Conservation (phyloP, 2,888 invertebrate species). For the Dinocampus coccinellae region DNA sequence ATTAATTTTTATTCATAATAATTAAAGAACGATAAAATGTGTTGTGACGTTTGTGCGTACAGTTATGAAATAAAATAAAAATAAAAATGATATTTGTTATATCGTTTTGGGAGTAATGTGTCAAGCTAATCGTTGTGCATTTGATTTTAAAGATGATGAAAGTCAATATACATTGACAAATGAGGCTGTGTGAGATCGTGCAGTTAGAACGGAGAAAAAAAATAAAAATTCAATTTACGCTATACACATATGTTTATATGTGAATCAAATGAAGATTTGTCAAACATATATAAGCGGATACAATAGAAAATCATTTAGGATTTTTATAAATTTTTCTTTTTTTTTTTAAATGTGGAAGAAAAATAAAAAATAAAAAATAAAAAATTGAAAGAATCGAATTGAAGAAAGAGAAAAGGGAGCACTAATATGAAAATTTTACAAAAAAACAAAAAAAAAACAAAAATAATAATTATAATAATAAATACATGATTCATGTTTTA, state of each 20-base stretch:
- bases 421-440: slow-evolving; percentile 36
- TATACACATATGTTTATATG: background rate
- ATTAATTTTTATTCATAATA: no score
- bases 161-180: background rate
- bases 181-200: background rate
- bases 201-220: background rate
- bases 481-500: slow-evolving; percentile 46
- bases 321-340: slow-evolving; percentile 29
- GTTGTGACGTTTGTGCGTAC: no score
- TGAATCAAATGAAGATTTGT: no score
- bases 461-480: slow-evolving; percentile 33
- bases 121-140: no score
- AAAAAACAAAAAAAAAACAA: slow-evolving; percentile 32
- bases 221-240: background rate
- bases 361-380: slow-evolving; percentile 20
- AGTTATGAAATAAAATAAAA: background rate
- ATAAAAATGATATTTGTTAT: slow-evolving; percentile 28
- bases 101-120: no score
- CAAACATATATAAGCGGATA: background rate
- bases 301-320: slow-evolving; percentile 35
- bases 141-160: background rate
- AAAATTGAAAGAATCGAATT: background rate
- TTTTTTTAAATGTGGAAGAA: slow-evolving; percentile 42
- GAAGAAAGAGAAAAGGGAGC: slow-evolving; percentile 29
- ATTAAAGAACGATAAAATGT: no score